Percentiles rank a stretch among this genome's conserved stretches.
phyloP scores from a whole-genome alignment of 1,140 invertebrate species.

The Drosophila ananassae region DNA sequence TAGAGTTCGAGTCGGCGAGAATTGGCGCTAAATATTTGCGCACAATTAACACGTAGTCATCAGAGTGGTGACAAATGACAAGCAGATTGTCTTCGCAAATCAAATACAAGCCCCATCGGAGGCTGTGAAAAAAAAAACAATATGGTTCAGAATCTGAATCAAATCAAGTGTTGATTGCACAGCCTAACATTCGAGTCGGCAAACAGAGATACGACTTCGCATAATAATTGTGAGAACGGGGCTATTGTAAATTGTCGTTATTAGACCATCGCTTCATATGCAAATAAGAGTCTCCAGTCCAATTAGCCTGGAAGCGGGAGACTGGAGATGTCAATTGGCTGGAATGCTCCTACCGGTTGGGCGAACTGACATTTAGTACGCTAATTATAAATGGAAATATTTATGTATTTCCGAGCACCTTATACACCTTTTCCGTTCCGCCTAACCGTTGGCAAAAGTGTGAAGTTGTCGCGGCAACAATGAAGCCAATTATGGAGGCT shows the following conservation, averaged over 20 bases:
- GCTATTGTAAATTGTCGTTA: slow-evolving; percentile 49
- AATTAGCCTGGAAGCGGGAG: slow-evolving; percentile 27
- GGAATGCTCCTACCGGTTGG: slow-evolving; percentile 17
- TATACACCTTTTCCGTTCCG: slow-evolving; percentile 3
- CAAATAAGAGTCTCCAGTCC: slow-evolving; percentile 32
- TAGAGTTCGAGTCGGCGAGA: slow-evolving; percentile 46
- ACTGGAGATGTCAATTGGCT: slow-evolving; percentile 34
- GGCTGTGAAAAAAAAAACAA: slow-evolving; percentile 11
- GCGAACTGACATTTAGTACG: slow-evolving; percentile 48
- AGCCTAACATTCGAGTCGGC: slow-evolving; percentile 1
- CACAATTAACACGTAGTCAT: slow-evolving; percentile 63
- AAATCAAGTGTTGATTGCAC: slow-evolving; percentile 52
- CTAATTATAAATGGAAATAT: slow-evolving; percentile 71
- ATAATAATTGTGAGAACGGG: slow-evolving; percentile 46
- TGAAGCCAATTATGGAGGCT: slow-evolving; percentile 67
- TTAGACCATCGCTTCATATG: slow-evolving; percentile 57
- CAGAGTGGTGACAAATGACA: slow-evolving; percentile 44
- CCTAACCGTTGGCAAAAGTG: slow-evolving; percentile 31
- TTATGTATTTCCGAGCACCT: slow-evolving; percentile 43
- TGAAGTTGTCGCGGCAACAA: slow-evolving; percentile 66
- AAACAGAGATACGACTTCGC: slow-evolving; percentile 9
- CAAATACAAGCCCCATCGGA: slow-evolving; percentile 27
- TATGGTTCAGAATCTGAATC: slow-evolving; percentile 14
- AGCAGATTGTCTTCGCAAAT: slow-evolving; percentile 52
- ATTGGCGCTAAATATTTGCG: slow-evolving; percentile 71